Percentiles rank a stretch among this genome's conserved stretches.
phyloP scores from a whole-genome alignment of 2,888 invertebrate species.

The Perizoma flavofasciatum region DNA sequence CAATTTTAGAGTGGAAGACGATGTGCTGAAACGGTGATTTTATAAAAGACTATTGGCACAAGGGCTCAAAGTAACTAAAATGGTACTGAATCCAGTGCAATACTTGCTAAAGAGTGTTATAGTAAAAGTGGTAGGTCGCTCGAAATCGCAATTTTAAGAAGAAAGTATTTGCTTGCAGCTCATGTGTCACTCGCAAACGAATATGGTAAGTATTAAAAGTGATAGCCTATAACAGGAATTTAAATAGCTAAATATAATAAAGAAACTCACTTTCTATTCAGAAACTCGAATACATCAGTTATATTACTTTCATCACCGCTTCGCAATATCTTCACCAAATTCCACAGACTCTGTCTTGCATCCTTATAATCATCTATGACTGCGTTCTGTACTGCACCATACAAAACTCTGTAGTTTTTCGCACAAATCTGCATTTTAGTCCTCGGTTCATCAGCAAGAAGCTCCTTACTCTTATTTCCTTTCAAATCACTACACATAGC shows the following conservation, averaged over 20 bases:
- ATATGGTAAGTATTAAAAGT: no score
- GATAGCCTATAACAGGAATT: no score
- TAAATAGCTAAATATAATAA: background rate
- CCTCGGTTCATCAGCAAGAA: constrained; percentile 58
- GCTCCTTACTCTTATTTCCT: constrained; percentile 53
- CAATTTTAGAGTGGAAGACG: no score
- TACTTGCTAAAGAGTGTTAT: no score
- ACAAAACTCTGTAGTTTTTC: constrained; percentile 61
- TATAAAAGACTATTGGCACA: no score
- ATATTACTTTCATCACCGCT: constrained; percentile 38
- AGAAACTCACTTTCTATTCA: constrained; percentile 56
- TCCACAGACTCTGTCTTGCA: constrained; percentile 53
- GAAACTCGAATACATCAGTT: constrained; percentile 54
- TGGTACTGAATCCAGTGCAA: no score
- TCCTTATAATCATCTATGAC: constrained; percentile 49
- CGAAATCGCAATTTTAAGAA: background rate
- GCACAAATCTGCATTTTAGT: constrained; percentile 62
- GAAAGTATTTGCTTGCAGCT: background rate
- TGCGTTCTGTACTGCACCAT: constrained; percentile 47
- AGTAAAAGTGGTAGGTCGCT: no score
- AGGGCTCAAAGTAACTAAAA: no score
- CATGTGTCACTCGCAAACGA: no score
- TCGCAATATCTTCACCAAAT: constrained; percentile 51
- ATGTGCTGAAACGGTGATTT: no score
- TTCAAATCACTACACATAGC: constrained; percentile 56